Conservation (phyloP, 1,140 invertebrate species). For the Drosophila truncata region DNA sequence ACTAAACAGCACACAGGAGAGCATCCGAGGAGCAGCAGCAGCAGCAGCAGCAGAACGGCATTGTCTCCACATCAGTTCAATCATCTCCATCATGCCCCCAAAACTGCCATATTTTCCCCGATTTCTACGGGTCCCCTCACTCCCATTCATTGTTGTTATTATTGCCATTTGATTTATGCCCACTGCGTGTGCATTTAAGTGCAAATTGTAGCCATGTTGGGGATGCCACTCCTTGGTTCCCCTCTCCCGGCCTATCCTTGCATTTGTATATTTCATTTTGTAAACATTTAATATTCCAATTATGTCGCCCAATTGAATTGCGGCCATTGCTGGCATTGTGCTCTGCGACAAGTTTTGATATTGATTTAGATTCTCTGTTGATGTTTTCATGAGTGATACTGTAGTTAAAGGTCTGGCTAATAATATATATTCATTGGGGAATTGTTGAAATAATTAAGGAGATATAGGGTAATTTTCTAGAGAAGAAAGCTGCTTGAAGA, state of each 20-base stretch:
- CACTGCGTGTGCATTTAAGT: conserved; percentile 76
- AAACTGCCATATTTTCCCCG: conserved; percentile 11
- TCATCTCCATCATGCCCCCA: conserved; percentile 7
- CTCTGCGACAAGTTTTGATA: conserved; percentile 19
- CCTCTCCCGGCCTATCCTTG: background rate
- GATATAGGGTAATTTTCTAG: background rate
- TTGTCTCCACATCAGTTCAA: conserved; percentile 35
- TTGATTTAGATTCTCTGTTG: conserved; percentile 15
- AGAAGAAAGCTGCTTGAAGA: background rate
- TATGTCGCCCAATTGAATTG: conserved; percentile 79
- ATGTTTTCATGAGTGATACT: conserved; percentile 11
- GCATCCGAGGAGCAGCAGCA: background rate
- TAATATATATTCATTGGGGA: background rate
- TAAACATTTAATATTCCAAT: conserved; percentile 83
- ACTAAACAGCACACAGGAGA: conserved; percentile 59
- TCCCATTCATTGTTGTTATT: conserved; percentile 37
- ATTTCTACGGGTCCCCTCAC: background rate
- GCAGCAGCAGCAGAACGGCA: conserved; percentile 1
- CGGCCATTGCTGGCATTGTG: conserved; percentile 52
- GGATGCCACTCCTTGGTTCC: conserved; percentile 8
- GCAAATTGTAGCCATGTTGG: conserved; percentile 70
- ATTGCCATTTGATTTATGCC: conserved; percentile 76
- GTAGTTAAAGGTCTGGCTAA: background rate
- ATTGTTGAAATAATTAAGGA: conserved; percentile 7
- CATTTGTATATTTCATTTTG: conserved; percentile 78